Conservation (phyloP, 53 echinoderm and acorn worm species). For the Luidia sarsii region DNA sequence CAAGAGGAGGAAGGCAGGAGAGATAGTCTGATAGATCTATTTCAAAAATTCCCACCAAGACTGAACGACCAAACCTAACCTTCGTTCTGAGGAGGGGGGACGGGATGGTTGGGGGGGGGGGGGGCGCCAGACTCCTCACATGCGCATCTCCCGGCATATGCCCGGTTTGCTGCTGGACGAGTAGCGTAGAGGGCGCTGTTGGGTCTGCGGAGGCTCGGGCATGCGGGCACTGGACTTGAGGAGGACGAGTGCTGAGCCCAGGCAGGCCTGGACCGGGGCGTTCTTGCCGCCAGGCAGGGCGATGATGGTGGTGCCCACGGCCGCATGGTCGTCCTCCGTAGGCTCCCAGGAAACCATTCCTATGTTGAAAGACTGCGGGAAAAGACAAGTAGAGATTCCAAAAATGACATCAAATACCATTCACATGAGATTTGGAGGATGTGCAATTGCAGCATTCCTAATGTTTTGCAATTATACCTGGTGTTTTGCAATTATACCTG, state of each 20-base stretch:
- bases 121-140: background rate
- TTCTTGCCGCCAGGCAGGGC: slow-evolving; percentile 76
- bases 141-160: slow-evolving; percentile 30
- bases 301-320: slow-evolving; percentile 81
- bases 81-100: too few relatives aligned
- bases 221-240: slow-evolving; percentile 52
- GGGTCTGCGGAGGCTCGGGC: slow-evolving; percentile 7
- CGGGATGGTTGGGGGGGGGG: too few relatives aligned
- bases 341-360: slow-evolving; percentile 80
- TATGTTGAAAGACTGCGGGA: slow-evolving; percentile 63
- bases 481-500: too few relatives aligned
- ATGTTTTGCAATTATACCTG: too few relatives aligned
- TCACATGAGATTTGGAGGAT: too few relatives aligned
- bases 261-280: slow-evolving; percentile 87
- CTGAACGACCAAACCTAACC: too few relatives aligned
- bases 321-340: slow-evolving; percentile 91
- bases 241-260: slow-evolving; percentile 84
- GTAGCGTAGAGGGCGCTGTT: slow-evolving; percentile 7
- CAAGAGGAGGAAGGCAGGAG: too few relatives aligned
- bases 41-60: too few relatives aligned
- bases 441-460: background rate
- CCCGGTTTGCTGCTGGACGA: slow-evolving; percentile 2
- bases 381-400: background rate
- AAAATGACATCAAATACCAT: too few relatives aligned
- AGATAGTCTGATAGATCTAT: too few relatives aligned